Evolutionary conservation across 23 tunicate genomes (phyloP).

Genomic region (Aplidium turbinatum): DNA sequence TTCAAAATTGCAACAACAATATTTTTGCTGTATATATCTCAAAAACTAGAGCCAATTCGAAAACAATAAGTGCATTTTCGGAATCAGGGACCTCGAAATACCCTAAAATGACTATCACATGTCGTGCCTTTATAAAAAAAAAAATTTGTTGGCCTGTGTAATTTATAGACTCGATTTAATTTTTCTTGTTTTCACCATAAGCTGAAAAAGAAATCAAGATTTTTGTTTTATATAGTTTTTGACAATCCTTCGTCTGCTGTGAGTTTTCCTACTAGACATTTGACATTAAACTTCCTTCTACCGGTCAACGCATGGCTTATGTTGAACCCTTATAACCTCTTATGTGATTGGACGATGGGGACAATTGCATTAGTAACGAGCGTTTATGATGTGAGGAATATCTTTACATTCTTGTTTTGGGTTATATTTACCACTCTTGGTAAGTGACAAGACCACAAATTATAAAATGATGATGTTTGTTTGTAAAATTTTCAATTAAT

Average conservation of each 20-base stretch:
- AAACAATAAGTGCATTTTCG: no score
- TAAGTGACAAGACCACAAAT: no score
- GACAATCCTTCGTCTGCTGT: conserved; percentile 82
- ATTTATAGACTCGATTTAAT: no score
- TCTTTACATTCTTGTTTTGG: conserved; percentile 62
- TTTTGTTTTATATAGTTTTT: conserved; percentile 33
- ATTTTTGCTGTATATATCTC: neutral
- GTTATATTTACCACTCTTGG: conserved; percentile 34
- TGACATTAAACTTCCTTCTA: conserved; percentile 69
- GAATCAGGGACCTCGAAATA: no score
- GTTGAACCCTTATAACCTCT: conserved; percentile 52
- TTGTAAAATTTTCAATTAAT: no score
- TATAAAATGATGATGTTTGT: no score
- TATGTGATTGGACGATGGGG: conserved; percentile 96
- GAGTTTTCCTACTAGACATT: conserved; percentile 56
- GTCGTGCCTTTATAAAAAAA: no score
- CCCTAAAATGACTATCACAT: no score
- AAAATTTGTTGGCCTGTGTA: no score
- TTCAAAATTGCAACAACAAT: no score
- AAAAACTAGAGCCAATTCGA: no score
- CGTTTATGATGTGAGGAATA: conserved; percentile 54
- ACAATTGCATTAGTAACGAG: conserved; percentile 53
- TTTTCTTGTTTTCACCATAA: no score
- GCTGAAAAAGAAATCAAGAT: neutral
- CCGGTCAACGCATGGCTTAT: conserved; percentile 62